phyloP scores from a whole-genome alignment of 2,113 vertebrate species.

The Nothoprocta pentlandii region DNA sequence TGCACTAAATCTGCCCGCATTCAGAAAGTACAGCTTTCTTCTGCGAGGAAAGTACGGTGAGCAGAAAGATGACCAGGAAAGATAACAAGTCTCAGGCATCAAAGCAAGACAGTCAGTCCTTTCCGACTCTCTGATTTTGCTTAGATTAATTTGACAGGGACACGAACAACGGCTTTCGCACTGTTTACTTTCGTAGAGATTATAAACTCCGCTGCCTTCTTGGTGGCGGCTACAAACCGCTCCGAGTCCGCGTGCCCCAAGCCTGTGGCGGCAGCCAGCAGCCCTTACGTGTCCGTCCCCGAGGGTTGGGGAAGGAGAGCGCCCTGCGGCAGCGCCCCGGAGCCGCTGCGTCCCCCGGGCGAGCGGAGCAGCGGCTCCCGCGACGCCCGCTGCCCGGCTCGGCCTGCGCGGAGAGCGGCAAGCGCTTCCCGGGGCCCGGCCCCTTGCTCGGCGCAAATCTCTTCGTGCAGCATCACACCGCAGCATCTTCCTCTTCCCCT shows the following conservation, averaged over 20 bases:
- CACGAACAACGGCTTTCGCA: rapidly evolving
- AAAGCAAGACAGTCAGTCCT: not conserved
- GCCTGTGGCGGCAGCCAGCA: not conserved
- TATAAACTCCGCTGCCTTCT: not conserved
- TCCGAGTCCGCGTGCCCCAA: not conserved
- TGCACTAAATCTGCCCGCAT: not conserved
- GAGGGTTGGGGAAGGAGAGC: rapidly evolving
- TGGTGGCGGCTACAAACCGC: not conserved
- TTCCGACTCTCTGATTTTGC: not conserved
- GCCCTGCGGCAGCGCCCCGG: not conserved
- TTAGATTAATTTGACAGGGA: not conserved
- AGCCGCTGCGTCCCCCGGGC: rapidly evolving
- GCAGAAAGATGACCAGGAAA: not conserved
- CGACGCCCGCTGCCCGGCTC: not conserved
- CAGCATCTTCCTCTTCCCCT: conserved; percentile 24
- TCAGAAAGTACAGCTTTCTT: not conserved
- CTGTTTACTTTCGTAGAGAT: not conserved
- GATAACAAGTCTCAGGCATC: not conserved
- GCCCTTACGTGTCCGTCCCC: not conserved
- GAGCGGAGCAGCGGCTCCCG: rapidly evolving
- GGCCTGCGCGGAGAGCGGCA: not conserved
- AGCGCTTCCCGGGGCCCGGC: not conserved
- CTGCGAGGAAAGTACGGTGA: not conserved
- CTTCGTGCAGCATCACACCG: rapidly evolving
- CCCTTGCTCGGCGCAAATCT: not conserved